These are phyloP conservation scores for Catharus fuscescens DNA, from an alignment of 2,113 vertebrate species.

Conservation along the genomic window DNA sequence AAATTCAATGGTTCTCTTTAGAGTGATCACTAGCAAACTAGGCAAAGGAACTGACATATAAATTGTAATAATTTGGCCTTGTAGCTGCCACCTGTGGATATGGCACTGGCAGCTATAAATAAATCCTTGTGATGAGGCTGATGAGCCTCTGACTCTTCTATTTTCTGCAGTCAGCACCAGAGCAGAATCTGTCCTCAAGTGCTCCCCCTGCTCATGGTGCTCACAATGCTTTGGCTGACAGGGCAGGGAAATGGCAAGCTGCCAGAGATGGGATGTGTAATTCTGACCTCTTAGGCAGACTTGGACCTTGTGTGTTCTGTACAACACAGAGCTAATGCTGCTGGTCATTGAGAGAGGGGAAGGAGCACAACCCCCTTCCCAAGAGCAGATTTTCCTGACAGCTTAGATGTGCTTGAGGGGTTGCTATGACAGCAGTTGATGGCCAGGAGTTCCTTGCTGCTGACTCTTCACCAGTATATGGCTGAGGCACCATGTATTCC, in stretches of 20 bases:
- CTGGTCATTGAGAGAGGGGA: not conserved
- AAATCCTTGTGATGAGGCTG: not conserved
- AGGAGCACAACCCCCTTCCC: not conserved
- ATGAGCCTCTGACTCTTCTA: not conserved
- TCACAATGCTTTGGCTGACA: not conserved
- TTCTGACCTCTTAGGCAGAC: not conserved
- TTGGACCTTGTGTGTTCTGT: not conserved
- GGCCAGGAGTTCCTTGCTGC: not conserved
- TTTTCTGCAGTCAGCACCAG: not conserved
- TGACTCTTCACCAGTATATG: rapidly evolving
- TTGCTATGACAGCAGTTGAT: not conserved
- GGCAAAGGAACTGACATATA: not conserved
- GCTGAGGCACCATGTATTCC: not conserved
- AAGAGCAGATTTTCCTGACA: not conserved
- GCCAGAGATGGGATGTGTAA: not conserved
- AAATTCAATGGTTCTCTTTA: not conserved
- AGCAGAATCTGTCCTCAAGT: not conserved
- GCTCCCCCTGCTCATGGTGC: not conserved
- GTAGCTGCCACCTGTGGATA: not conserved
- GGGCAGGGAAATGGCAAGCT: not conserved
- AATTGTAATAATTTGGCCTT: not conserved
- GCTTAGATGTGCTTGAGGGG: not conserved
- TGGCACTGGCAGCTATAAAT: not conserved
- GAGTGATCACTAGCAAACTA: not conserved
- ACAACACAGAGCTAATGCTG: not conserved